These are phyloP conservation scores for Lophius americanus DNA, from an alignment of 2,797 vertebrate genomes.

Conservation along the genomic window DNA sequence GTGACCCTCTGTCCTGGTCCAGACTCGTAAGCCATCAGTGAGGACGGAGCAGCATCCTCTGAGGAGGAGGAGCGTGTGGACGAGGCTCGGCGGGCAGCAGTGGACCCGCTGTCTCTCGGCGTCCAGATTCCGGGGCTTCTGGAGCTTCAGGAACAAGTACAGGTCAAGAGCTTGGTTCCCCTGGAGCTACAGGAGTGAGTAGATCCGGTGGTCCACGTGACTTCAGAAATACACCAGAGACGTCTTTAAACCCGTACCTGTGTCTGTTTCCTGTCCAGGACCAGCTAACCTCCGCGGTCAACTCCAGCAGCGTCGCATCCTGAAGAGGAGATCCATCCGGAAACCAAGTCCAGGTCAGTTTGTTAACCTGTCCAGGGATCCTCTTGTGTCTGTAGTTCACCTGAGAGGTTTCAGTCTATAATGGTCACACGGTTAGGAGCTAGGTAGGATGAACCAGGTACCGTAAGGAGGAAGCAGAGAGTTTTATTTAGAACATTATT, in stretches of 20 bases:
- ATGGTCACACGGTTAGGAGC: too few species aligned
- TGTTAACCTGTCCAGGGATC: neutral
- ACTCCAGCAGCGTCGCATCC: neutral
- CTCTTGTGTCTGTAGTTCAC: too few species aligned
- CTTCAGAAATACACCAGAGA: too few species aligned
- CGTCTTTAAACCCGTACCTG: neutral
- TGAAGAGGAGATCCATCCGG: neutral
- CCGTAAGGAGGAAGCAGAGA: too few species aligned
- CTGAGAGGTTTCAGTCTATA: too few species aligned
- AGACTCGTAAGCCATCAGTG: neutral
- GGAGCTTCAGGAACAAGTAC: slow-evolving; percentile 69
- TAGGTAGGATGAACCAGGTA: too few species aligned
- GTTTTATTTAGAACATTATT: too few species aligned
- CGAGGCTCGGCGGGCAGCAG: slow-evolving; percentile 49
- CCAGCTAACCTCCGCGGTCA: neutral
- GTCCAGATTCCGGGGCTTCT: slow-evolving; percentile 32
- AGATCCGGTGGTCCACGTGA: too few species aligned
- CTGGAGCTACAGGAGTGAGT: slow-evolving; percentile 28
- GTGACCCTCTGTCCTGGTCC: neutral
- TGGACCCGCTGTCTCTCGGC: fast-evolving
- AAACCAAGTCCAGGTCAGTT: slow-evolving; percentile 11
- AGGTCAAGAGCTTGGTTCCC: neutral
- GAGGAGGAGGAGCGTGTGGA: slow-evolving; percentile 84
- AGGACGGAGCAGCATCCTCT: slow-evolving; percentile 60
- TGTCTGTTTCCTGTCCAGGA: slow-evolving; percentile 16